Evolutionary conservation across 2,113 vertebrate species (phyloP), one percentile per base, ranked within the genome.

Genomic region (Phalacrocorax aristotelis): DNA sequence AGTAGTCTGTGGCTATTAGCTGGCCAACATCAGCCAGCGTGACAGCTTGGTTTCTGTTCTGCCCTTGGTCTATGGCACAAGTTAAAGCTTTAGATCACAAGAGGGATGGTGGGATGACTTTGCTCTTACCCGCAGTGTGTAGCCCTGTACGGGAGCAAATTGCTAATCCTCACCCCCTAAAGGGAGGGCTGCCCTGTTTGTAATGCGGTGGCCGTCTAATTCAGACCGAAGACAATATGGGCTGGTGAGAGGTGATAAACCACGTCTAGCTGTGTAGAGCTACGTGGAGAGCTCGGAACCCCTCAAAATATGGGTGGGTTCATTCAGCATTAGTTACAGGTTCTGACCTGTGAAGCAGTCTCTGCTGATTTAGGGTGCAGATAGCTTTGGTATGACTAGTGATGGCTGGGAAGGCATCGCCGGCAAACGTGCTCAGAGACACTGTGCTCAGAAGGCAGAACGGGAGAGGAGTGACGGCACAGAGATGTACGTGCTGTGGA

Each of bases 191-290:
- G 38, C 16, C 21, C 9, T 30, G 62, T 38, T 75, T 10, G n/a
- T 13, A 13, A 6, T 26, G n/a, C 13, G 11, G 2, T 17, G 10
- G 11, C 44, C 0, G 0, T 12, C 44, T 7, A 6, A 17, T 30
- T 65, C 27, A 11, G 15, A 36, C 27, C 26, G 44, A 40, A n/a
- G 36, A 13, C 42, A 44, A 3, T 8, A 4, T 8, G 18, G 55
- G 36, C 38, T 60, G 58, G 23, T 5, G 51, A 46, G 55, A 52
- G 61, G 55, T 32, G 54, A 21, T 13, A 65, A 76, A 54, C 36
- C 27, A 22, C 0, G 0, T 8, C 2, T 4, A 46, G 36, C 57
- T 15, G 3, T 7, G 9, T 7, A 48, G 58, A 57, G 27, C 36
- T 51, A 14, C 52, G 3, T 2, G 27, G 58, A 26, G 52, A 26